These are phyloP conservation scores for Grallaria varia DNA, from an alignment of 2,113 vertebrate genomes.

Conservation along the genomic window DNA sequence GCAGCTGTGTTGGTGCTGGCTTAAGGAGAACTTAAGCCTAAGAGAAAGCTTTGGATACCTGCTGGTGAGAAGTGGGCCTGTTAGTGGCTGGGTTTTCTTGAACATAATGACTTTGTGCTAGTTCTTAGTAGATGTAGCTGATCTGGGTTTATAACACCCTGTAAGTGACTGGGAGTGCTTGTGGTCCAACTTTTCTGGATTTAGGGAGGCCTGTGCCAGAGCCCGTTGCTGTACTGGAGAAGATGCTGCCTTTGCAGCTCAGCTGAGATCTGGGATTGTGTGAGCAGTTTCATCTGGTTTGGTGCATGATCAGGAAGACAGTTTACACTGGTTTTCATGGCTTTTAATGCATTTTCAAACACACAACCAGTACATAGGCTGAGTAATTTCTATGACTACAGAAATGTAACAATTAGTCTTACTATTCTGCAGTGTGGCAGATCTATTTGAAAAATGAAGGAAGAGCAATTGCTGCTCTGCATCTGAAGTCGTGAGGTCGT, in stretches of 20 bases:
- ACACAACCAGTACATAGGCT: not conserved
- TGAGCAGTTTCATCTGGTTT: not conserved
- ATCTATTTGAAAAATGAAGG: not conserved
- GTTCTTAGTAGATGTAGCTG: not conserved
- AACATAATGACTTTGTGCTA: rapidly evolving
- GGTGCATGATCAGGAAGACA: not conserved
- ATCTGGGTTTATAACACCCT: not conserved
- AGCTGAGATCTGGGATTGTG: not conserved
- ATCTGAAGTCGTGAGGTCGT: not conserved
- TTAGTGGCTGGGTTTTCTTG: not conserved
- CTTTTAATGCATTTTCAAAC: not conserved
- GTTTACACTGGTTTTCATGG: not conserved
- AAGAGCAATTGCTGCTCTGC: not conserved
- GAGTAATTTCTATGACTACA: not conserved
- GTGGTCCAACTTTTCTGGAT: not conserved
- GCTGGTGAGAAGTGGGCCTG: rapidly evolving
- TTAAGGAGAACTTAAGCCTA: not conserved
- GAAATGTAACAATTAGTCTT: not conserved
- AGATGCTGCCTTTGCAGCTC: not conserved
- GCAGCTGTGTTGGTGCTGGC: not conserved
- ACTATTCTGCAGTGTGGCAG: not conserved
- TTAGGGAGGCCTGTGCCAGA: not conserved
- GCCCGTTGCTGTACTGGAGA: not conserved
- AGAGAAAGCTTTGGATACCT: not conserved
- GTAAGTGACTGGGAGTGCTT: not conserved